phyloP scores from a whole-genome alignment of 2,888 invertebrate species.

The Pardosa pseudoannulata region DNA sequence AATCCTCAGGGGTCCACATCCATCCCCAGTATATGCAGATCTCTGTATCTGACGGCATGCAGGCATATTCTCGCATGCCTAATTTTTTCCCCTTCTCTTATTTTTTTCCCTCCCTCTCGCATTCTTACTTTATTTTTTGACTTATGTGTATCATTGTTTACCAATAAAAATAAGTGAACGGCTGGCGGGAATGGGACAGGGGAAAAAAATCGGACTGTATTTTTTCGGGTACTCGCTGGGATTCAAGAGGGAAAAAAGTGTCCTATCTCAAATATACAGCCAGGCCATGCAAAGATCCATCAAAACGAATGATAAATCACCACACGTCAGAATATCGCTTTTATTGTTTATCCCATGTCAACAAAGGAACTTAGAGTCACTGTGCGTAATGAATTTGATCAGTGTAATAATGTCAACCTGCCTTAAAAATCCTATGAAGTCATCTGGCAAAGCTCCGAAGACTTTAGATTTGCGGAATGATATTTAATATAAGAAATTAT shows the following conservation, averaged over 20 bases:
- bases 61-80: conserved; percentile 34
- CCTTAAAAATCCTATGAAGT: too few species aligned
- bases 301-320: conserved; percentile 62
- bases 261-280: neutral
- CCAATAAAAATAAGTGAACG: conserved; percentile 69
- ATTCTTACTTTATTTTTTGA: conserved; percentile 9
- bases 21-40: conserved; percentile 66
- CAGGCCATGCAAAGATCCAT: conserved; percentile 33
- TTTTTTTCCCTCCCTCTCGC: neutral
- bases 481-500: too few species aligned
- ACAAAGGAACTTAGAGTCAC: neutral
- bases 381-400: neutral
- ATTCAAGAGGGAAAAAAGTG: neutral
- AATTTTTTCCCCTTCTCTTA: conserved; percentile 5
- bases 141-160: conserved; percentile 21
- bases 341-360: conserved; percentile 9
- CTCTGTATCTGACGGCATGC: conserved; percentile 55
- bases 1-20: neutral
- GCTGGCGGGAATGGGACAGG: conserved; percentile 18
- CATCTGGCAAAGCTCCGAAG: too few species aligned
- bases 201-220: neutral
- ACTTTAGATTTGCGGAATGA: too few species aligned
- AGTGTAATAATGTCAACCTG: too few species aligned
- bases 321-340: conserved; percentile 39
- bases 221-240: neutral